These are phyloP conservation scores for Oncorhynchus tshawytscha DNA, from an alignment of 2,113 vertebrate species.

Conservation along the genomic window DNA sequence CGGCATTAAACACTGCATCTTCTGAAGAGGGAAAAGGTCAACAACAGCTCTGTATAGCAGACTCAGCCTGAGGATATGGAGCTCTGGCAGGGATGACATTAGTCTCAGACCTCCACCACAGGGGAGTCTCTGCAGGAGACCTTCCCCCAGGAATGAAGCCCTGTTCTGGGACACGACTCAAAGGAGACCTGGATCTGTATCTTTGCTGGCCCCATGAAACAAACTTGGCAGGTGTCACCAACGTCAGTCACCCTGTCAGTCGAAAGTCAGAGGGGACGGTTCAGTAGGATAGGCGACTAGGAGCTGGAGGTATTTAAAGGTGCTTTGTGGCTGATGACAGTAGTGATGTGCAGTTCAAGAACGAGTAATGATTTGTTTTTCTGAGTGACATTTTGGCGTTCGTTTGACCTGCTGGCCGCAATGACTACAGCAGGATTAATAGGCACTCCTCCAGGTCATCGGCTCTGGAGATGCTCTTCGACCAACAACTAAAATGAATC, in stretches of 20 bases:
- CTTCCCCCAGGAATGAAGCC: neutral
- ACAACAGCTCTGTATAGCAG: neutral
- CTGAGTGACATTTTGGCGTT: too few species aligned
- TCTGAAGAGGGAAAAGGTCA: neutral
- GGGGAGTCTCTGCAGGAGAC: neutral
- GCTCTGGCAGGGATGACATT: neutral
- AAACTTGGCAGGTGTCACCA: neutral
- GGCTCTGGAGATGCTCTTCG: too few species aligned
- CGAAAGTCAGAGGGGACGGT: neutral
- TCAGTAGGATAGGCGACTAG: neutral
- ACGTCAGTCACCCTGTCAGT: neutral
- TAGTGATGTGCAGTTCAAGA: too few species aligned
- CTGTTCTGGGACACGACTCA: neutral
- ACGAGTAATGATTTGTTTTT: too few species aligned
- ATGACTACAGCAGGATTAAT: too few species aligned
- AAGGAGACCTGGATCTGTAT: neutral
- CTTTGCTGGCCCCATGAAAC: neutral
- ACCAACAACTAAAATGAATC: too few species aligned
- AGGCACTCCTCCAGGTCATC: too few species aligned
- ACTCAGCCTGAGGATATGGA: neutral
- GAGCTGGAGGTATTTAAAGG: neutral
- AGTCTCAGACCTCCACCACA: neutral
- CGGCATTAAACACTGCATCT: neutral
- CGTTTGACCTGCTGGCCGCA: too few species aligned
- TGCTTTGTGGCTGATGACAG: neutral